phyloP scores from a whole-genome alignment of 2,888 invertebrate species.

The Athrips mouffetella region DNA sequence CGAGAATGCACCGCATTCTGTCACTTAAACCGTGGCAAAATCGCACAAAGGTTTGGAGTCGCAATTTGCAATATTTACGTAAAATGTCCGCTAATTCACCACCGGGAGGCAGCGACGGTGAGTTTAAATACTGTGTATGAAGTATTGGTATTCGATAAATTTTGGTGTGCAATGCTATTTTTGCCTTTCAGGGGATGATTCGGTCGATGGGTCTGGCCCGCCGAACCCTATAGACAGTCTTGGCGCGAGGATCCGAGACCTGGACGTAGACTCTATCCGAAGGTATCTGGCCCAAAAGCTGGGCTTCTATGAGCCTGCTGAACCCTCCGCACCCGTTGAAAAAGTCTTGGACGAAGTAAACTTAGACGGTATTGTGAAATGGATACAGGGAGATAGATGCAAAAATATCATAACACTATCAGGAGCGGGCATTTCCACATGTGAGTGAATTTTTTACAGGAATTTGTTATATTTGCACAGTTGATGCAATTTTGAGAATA shows the following conservation, averaged over 20 bases:
- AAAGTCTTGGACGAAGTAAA: slow-evolving; percentile 83
- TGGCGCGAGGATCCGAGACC: slow-evolving; percentile 58
- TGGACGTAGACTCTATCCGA: slow-evolving; percentile 81
- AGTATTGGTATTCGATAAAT: background rate
- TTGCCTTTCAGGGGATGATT: slow-evolving; percentile 49
- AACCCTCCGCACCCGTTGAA: slow-evolving; percentile 46
- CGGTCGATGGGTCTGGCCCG: slow-evolving; percentile 49
- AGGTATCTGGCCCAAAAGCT: slow-evolving; percentile 82
- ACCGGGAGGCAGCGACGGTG: slow-evolving; percentile 66
- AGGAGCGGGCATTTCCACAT: slow-evolving; percentile 97
- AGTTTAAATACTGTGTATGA: slow-evolving; percentile 24
- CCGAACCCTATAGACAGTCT: slow-evolving; percentile 59
- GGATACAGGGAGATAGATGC: slow-evolving; percentile 86
- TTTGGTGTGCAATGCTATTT: background rate
- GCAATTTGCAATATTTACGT: slow-evolving; percentile 55
- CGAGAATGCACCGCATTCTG: slow-evolving; percentile 56
- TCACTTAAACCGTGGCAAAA: slow-evolving; percentile 59
- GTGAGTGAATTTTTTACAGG: slow-evolving; percentile 74
- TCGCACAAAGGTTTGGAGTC: slow-evolving; percentile 61
- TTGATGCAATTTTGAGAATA: slow-evolving; percentile 2
- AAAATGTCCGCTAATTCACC: slow-evolving; percentile 72
- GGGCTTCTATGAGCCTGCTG: slow-evolving; percentile 72
- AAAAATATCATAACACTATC: slow-evolving; percentile 95
- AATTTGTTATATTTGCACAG: background rate
- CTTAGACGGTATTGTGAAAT: slow-evolving; percentile 87